Base-by-base conservation (phyloP, 2,113 vertebrate genomes). In the Heloderma charlesbogerti region DNA sequence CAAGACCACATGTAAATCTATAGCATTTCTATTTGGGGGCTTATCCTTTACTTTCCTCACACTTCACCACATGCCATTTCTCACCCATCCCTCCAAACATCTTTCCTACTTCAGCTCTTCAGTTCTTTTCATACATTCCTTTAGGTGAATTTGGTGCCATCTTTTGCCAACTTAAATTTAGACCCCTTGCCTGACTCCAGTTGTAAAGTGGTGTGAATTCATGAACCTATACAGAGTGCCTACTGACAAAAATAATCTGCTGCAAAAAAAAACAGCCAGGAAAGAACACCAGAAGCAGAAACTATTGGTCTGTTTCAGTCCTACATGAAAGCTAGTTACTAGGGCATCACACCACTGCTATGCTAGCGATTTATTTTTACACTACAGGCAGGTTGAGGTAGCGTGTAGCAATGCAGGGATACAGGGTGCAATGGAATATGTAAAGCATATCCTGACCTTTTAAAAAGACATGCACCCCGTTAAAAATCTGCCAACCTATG, bases 371-470 rank as follows among this genome's bases (percentile, higher is more conserved):
- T 37, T 45, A 54, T 71, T 43, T 18, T 66, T 91, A 88, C 85
- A 87, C 90, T 84, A 4, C 25, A 92, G 51, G 89, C 34, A 69
- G 45, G 78, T 71, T 80, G 84, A 91, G 88, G 87, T 86, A 63
- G 94, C 40, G 88, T 84, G 79, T 75, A 86, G 79, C 83, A 93
- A 92, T 48, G 66, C 51, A 22, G 0, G 1, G 88, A 90, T 83
- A 94, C 51, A 86, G 84, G 82, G 84, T 77, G 91, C 90, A 95
- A 88, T 89, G 75, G 88, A 95, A 95, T 81, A 84, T 93, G 92
- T 95, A 95, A 96, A 95, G 93, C 88, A 80, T 51, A 90, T 13
- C 54, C 86, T 93, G 94, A 95, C 94, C 93, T 96, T 95, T 96
- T 75, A 87, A 95, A 96, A 95, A 92, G 94, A 94, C 92, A 93